Conservation (phyloP, 2,888 invertebrate species). For the Cryptocheilus praepositus region DNA sequence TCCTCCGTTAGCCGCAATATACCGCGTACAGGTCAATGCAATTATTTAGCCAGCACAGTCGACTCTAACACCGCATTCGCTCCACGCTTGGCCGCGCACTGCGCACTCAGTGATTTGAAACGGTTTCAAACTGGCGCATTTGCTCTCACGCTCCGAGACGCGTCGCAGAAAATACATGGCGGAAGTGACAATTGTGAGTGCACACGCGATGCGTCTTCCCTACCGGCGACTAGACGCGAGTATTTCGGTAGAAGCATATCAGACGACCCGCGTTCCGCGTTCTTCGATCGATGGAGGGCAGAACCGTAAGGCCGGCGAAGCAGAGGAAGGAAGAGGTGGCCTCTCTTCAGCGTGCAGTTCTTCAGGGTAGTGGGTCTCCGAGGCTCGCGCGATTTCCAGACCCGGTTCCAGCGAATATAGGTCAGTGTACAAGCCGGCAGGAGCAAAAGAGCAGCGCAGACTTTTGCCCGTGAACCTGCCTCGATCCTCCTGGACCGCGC, state of each 20-base stretch:
- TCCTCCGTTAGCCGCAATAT: too few relatives aligned
- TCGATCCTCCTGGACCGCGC: slow-evolving; percentile 65
- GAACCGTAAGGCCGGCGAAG: slow-evolving; percentile 1
- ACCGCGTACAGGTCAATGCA: too few relatives aligned
- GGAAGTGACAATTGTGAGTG: too few relatives aligned
- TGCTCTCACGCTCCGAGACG: too few relatives aligned
- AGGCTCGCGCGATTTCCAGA: slow-evolving; percentile 55
- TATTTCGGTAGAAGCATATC: background rate
- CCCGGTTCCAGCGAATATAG: slow-evolving; percentile 72
- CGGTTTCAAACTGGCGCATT: too few relatives aligned
- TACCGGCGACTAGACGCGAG: background rate
- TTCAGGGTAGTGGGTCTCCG: slow-evolving; percentile 64
- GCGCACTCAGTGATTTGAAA: too few relatives aligned
- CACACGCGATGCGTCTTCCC: too few relatives aligned
- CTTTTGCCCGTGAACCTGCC: slow-evolving; percentile 47
- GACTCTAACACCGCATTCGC: too few relatives aligned
- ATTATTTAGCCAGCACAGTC: too few relatives aligned
- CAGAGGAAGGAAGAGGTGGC: background rate
- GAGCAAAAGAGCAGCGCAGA: slow-evolving; percentile 64
- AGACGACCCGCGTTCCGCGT: background rate
- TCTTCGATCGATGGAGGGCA: slow-evolving; percentile 30
- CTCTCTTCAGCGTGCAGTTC: slow-evolving; percentile 31
- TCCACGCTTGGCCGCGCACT: too few relatives aligned
- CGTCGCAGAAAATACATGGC: too few relatives aligned
- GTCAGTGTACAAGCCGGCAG: slow-evolving; percentile 72